Evolutionary conservation across 2,797 vertebrate species (phyloP).

Genomic region (Arrhamphus sclerolepis): DNA sequence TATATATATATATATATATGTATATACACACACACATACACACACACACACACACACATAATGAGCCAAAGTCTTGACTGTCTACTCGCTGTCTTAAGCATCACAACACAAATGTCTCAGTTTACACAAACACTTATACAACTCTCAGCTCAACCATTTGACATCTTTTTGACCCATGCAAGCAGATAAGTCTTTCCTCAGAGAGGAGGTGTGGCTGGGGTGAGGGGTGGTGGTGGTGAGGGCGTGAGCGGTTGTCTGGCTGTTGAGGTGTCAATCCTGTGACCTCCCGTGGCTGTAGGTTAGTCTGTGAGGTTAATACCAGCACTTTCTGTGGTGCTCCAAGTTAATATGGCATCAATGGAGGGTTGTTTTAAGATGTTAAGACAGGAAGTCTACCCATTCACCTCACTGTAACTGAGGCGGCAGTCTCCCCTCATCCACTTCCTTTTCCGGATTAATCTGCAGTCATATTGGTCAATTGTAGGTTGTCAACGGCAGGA

Average conservation of each 20-base stretch:
- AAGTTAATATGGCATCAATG: constrained; percentile 48
- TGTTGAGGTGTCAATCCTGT: constrained; percentile 46
- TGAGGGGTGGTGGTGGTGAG: too few relatives aligned
- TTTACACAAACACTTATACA: constrained; percentile 21
- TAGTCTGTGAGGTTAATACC: constrained; percentile 25
- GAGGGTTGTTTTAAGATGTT: constrained; percentile 45
- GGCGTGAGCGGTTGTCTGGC: constrained; percentile 16
- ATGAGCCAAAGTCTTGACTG: too few relatives aligned
- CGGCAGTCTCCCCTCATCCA: not conserved
- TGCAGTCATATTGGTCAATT: not conserved
- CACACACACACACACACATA: too few relatives aligned
- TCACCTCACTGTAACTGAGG: constrained; percentile 2
- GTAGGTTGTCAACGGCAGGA: not conserved
- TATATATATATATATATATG: too few relatives aligned
- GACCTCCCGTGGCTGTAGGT: constrained; percentile 52
- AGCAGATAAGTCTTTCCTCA: constrained; percentile 30
- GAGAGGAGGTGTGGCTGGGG: not conserved
- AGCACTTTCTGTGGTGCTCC: constrained; percentile 15
- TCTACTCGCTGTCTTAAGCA: not conserved
- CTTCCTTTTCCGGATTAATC: not conserved
- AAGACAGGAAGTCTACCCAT: constrained; percentile 30
- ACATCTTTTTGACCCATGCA: constrained; percentile 39
- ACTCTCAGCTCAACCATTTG: constrained; percentile 13
- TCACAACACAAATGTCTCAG: constrained; percentile 29
- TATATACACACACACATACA: too few relatives aligned